phyloP scores from a whole-genome alignment of 2,888 invertebrate genomes.

The Linyphia triangularis region DNA sequence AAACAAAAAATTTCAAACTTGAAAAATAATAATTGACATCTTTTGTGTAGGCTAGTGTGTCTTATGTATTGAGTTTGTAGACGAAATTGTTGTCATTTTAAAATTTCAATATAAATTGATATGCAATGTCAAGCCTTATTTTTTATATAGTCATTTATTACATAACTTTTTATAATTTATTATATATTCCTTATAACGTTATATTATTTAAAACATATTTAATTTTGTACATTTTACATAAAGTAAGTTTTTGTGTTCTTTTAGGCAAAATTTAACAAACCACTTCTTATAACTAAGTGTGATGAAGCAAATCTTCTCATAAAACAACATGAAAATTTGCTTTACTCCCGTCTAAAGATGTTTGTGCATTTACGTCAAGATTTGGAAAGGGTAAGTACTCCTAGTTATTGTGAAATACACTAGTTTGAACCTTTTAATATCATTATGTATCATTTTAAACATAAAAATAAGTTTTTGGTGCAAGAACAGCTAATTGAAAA shows the following conservation, averaged over 20 bases:
- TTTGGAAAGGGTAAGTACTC: conserved; percentile 87
- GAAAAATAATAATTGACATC: no score
- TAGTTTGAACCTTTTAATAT: no score
- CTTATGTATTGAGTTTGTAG: no score
- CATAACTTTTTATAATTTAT: not conserved
- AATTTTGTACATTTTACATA: not conserved
- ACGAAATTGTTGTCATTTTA: no score
- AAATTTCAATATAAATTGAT: not conserved
- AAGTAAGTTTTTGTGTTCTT: conserved; percentile 75
- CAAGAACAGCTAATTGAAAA: no score
- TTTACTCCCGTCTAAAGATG: conserved; percentile 92
- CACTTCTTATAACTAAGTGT: conserved; percentile 90
- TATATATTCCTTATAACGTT: not conserved
- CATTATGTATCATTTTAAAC: not conserved
- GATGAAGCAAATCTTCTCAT: conserved; percentile 91
- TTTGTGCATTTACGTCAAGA: conserved; percentile 97
- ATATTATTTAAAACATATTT: not conserved
- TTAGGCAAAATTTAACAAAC: conserved; percentile 90
- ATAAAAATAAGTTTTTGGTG: not conserved
- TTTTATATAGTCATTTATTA: not conserved
- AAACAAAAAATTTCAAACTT: no score
- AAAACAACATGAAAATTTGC: conserved; percentile 87
- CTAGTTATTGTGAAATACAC: not conserved
- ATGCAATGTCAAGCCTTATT: not conserved
- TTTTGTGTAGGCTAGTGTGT: no score